These are phyloP conservation scores for Chironomus tepperi DNA, from an alignment of 1,140 invertebrate species.

Conservation along the genomic window DNA sequence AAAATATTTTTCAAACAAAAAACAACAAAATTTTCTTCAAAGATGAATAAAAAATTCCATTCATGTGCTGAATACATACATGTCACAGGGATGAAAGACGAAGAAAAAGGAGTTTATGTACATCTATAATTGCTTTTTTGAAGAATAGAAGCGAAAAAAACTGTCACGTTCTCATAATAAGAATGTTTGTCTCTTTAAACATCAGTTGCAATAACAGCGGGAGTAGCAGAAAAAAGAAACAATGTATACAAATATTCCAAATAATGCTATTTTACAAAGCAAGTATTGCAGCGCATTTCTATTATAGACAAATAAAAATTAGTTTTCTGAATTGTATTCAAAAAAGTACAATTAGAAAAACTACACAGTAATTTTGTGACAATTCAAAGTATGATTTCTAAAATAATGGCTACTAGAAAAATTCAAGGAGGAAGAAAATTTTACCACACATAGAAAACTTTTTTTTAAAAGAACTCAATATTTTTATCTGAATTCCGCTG, in stretches of 20 bases:
- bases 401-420: too few species aligned
- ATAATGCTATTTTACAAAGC: neutral
- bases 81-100: too few species aligned
- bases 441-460: too few species aligned
- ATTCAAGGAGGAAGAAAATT: too few species aligned
- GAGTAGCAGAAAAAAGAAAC: neutral
- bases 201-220: neutral
- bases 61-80: neutral
- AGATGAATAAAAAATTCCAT: neutral
- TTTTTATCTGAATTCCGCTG: neutral
- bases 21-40: neutral
- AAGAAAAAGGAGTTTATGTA: neutral
- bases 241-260: neutral
- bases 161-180: constrained; percentile 25
- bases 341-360: too few species aligned
- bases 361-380: too few species aligned
- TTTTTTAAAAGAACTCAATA: too few species aligned
- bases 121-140: constrained; percentile 13
- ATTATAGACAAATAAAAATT: neutral
- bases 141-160: constrained; percentile 16
- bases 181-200: constrained; percentile 14
- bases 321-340: too few species aligned
- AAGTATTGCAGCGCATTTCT: neutral
- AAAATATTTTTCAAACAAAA: too few species aligned
- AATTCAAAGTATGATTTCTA: too few species aligned